Conservation (phyloP, 2,797 vertebrate species). For the Iguana delicatissima region DNA sequence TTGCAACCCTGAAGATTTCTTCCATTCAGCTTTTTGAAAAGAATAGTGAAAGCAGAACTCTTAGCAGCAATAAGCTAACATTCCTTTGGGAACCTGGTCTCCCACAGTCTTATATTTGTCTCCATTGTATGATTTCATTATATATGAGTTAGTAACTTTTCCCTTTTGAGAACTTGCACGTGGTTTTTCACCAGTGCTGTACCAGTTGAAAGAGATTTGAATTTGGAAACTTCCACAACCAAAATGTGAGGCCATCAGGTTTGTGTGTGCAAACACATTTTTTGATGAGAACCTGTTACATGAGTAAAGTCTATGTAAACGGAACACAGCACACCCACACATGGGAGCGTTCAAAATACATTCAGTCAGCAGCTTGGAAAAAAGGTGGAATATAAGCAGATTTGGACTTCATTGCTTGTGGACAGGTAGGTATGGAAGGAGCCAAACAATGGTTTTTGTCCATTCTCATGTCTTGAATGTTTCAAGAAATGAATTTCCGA, state of each 20-base stretch:
- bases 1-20: neutral
- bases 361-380: neutral
- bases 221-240: neutral
- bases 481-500: neutral
- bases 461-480: neutral
- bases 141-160: neutral
- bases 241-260: neutral
- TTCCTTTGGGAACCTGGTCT: neutral
- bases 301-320: neutral
- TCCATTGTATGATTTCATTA: neutral
- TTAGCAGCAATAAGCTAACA: neutral
- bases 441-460: neutral
- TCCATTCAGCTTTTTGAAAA: neutral
- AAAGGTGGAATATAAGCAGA: neutral
- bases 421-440: neutral
- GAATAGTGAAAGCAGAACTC: neutral
- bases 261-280: neutral
- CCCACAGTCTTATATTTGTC: neutral
- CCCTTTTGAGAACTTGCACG: neutral
- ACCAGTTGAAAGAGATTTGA: neutral
- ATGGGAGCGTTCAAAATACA: neutral
- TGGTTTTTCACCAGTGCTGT: neutral
- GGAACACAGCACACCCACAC: neutral
- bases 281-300: neutral
- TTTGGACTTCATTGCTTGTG: neutral